Evolutionary conservation across 2,888 invertebrate species (phyloP).

Genomic region (Calliphora vomitoria): DNA sequence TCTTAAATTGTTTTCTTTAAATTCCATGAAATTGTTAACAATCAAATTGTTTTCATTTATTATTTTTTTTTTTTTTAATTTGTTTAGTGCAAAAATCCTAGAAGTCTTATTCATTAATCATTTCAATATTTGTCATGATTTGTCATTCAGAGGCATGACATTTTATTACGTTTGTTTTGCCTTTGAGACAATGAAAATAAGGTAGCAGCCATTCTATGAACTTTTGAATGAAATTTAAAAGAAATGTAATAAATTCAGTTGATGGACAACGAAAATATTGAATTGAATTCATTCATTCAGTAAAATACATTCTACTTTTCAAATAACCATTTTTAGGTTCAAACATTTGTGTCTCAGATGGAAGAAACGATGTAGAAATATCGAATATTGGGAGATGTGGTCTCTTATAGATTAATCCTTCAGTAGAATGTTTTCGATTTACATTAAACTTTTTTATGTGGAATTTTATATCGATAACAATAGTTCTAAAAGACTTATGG

Average conservation of each 20-base stretch:
- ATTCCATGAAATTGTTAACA: slow-evolving; percentile 73
- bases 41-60: slow-evolving; percentile 42
- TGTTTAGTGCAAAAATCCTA: slow-evolving; percentile 54
- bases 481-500: no score
- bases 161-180: slow-evolving; percentile 32
- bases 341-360: no score
- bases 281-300: not conserved
- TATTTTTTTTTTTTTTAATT: not conserved
- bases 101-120: slow-evolving; percentile 56
- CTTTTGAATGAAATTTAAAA: slow-evolving; percentile 1
- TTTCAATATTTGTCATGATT: slow-evolving; percentile 74
- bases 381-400: no score
- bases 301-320: not conserved
- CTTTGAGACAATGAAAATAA: not conserved
- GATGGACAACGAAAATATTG: not conserved
- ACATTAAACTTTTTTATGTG: no score
- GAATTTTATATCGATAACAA: no score
- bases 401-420: no score
- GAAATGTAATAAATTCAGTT: not conserved
- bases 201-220: not conserved
- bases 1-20: slow-evolving; percentile 54
- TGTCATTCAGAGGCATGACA: slow-evolving; percentile 67
- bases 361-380: no score
- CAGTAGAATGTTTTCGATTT: no score
- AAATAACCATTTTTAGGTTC: no score